A percentile compares a stretch with the other conserved stretches of the same genome.
phyloP scores from a whole-genome alignment of 2,888 invertebrate genomes.

The Meloe dianella region DNA sequence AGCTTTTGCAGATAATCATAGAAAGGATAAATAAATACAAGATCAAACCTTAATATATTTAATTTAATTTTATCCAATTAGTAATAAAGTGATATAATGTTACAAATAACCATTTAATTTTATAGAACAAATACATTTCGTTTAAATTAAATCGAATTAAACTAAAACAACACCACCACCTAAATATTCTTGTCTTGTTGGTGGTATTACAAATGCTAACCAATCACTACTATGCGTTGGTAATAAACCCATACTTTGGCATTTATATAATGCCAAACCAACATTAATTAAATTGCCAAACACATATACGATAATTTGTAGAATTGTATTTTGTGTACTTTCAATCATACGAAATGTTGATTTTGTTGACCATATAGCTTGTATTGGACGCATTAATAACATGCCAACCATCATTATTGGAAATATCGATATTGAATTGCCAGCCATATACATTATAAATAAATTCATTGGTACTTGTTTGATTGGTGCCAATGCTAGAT shows the following conservation, averaged over 20 bases:
- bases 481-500: constrained; percentile 90
- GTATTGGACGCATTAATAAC: constrained; percentile 95
- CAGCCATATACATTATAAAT: constrained; percentile 99
- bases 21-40: constrained; percentile 50
- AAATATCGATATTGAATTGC: constrained; percentile 98
- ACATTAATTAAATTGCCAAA: constrained; percentile 94
- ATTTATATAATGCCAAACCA: constrained; percentile 92
- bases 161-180: constrained; percentile 79
- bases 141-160: constrained; percentile 37
- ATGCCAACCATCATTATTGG: constrained; percentile 99
- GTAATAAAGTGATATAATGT: constrained; percentile 8
- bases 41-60: not conserved
- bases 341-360: constrained; percentile 94
- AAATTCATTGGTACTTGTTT: constrained; percentile 99
- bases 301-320: constrained; percentile 92
- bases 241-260: constrained; percentile 95
- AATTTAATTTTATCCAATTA: not conserved
- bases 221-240: constrained; percentile 98
- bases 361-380: constrained; percentile 90
- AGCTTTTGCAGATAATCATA: constrained; percentile 73
- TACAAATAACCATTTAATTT: constrained; percentile 22
- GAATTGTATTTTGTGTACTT: constrained; percentile 79
- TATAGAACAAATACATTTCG: constrained; percentile 34
- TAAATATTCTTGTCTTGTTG: constrained; percentile 81
- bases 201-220: constrained; percentile 96